Base-by-base conservation (phyloP, 2,888 invertebrate genomes). In the Entomobrya multifasciata region DNA sequence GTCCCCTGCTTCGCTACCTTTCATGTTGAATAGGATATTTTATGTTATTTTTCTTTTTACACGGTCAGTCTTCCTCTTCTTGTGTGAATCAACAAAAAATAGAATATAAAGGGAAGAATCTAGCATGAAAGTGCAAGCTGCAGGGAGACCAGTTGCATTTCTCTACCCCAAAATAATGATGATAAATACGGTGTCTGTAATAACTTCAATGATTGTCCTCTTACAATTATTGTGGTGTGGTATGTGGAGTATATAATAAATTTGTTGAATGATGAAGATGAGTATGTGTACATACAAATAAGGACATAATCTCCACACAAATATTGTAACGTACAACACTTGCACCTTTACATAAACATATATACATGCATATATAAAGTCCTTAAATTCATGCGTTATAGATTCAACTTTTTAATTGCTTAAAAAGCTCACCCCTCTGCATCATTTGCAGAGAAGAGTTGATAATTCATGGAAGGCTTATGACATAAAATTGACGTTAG, bases 81-180 rank as follows among this genome's bases (percentile, higher is more conserved):
- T 52, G 15, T 36, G 60, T 47, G 55, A 76, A 65, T 52, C 79
- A 76, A 76, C 85, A 76, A 49, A 49, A 49, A 15, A 15, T 8
- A 83, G 44, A 82, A 36, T 60, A 60, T 81, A 62, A 85, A 85
- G 52, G 57, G 72, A 85, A 57, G 85, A 82, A 78, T 87, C 81
- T 87, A 36, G 77, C 83, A 87, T 87, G 82, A 87, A 83, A 82
- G 87, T 87, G 87, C 87, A 87, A 87, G 82, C 82, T 83, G 87
- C 87, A 82, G 76, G 44, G 76, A 81, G 74, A 87, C 86, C 74
- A 74, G 86, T 80, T 80, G 86, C 86, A 86, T 86, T 86, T 86
- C 47, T 77, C 47, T 70, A 44, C 57, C 44, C 41, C n/a, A 70
- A 77, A 84, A 62, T 41, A 62, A 70, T 80, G 80, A 72, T 79